These are phyloP conservation scores for Lepus europaeus DNA, from an alignment of 2,113 vertebrate genomes.

Conservation along the genomic window DNA sequence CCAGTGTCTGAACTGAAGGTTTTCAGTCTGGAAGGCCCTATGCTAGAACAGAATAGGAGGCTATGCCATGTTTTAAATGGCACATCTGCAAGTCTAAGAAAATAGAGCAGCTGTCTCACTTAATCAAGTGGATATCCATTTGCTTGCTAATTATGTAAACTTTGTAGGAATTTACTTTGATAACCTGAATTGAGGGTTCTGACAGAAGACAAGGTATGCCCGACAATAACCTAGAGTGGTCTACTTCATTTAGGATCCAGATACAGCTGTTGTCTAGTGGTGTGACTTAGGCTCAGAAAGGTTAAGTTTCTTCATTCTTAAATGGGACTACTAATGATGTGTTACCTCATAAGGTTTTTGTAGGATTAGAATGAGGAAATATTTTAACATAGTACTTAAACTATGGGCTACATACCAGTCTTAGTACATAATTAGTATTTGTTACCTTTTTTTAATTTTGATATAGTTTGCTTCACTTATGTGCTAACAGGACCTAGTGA, in stretches of 20 bases:
- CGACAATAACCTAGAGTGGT: neutral
- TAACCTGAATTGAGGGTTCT: slow-evolving; percentile 1
- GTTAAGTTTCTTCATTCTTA: slow-evolving; percentile 12
- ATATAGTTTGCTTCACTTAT: neutral
- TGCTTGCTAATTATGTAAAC: neutral
- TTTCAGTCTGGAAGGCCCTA: neutral
- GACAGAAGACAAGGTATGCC: neutral
- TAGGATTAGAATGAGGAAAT: slow-evolving; percentile 25
- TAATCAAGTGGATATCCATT: neutral
- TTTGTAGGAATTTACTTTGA: slow-evolving; percentile 28
- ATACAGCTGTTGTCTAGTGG: neutral
- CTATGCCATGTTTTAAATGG: neutral
- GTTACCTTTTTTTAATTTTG: neutral
- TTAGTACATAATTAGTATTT: neutral
- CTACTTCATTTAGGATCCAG: neutral
- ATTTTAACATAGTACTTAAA: slow-evolving; percentile 21
- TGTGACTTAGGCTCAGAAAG: neutral
- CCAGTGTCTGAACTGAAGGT: neutral
- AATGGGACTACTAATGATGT: neutral
- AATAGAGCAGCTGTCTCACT: neutral
- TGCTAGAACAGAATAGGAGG: neutral
- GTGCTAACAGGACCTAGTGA: neutral
- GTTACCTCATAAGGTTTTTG: neutral
- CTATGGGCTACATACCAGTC: neutral
- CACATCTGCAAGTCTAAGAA: neutral